These are phyloP conservation scores for Pseudorectes ferrugineus DNA, from an alignment of 2,113 vertebrate genomes.

Conservation along the genomic window DNA sequence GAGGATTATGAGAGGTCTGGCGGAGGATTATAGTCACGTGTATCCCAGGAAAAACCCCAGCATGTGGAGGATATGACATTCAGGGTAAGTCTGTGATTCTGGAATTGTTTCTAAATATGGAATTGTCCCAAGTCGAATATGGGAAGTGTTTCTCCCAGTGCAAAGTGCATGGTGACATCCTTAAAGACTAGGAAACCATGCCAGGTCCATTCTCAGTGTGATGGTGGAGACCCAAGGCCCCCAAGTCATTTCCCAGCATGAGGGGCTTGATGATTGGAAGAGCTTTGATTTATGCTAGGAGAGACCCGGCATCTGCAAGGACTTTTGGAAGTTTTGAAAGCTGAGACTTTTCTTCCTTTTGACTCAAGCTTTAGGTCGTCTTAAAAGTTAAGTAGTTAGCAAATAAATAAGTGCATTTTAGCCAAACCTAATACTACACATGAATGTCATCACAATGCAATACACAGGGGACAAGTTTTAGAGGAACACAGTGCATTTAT, in stretches of 20 bases:
- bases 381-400: neutral
- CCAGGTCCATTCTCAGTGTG: neutral
- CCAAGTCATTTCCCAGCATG: neutral
- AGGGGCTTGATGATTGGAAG: neutral
- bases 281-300: neutral
- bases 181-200: neutral
- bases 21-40: neutral
- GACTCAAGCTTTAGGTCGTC: neutral
- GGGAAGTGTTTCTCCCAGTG: neutral
- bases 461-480: neutral
- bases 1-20: neutral
- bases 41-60: neutral
- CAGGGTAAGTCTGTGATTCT: neutral
- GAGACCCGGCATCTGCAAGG: neutral
- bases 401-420: neutral
- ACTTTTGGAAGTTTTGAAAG: neutral
- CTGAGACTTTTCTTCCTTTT: neutral
- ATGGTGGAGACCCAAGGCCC: neutral
- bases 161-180: neutral
- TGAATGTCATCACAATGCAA: neutral
- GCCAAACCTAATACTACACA: neutral
- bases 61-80: neutral
- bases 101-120: neutral
- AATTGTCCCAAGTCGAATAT: neutral
- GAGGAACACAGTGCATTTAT: neutral